These are phyloP conservation scores for Urophycis tenuis DNA, from an alignment of 2,797 vertebrate genomes.

Conservation along the genomic window DNA sequence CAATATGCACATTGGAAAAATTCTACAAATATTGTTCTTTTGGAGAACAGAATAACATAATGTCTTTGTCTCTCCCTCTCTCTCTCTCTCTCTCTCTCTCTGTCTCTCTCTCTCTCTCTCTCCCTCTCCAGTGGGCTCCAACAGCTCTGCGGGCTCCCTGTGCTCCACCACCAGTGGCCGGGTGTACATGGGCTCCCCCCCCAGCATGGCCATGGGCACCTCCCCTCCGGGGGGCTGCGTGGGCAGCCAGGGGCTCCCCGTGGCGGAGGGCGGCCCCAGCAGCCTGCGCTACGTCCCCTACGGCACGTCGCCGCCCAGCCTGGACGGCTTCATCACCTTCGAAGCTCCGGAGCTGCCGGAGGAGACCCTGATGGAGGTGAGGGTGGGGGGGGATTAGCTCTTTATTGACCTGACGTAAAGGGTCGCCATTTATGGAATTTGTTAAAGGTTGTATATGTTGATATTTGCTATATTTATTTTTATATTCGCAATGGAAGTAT, in stretches of 20 bases:
- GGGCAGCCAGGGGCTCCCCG: constrained; percentile 17
- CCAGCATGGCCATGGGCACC: constrained; percentile 77
- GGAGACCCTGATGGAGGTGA: constrained; percentile 97
- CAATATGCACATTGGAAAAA: neutral
- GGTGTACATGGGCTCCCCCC: constrained; percentile 84
- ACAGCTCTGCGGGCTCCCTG: constrained; percentile 89
- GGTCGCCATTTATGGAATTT: too few relatives aligned
- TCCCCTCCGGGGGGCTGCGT: constrained; percentile 76
- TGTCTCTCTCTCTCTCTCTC: neutral
- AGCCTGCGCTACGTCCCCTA: constrained; percentile 89
- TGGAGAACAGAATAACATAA: neutral
- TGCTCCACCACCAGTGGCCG: constrained; percentile 87
- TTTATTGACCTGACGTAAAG: too few relatives aligned
- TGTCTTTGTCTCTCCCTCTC: neutral
- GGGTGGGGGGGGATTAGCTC: too few relatives aligned
- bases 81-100: neutral
- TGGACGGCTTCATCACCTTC: constrained; percentile 94
- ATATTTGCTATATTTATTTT: neutral
- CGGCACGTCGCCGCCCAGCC: constrained; percentile 90
- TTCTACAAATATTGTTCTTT: neutral
- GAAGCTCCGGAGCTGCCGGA: constrained; percentile 95
- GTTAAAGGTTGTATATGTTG: neutral
- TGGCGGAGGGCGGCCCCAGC: constrained; percentile 77
- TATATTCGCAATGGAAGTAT: too few relatives aligned
- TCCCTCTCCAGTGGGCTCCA: constrained; percentile 79